Base-by-base conservation (phyloP, 1,140 invertebrate species). In the Cylas formicarius region DNA sequence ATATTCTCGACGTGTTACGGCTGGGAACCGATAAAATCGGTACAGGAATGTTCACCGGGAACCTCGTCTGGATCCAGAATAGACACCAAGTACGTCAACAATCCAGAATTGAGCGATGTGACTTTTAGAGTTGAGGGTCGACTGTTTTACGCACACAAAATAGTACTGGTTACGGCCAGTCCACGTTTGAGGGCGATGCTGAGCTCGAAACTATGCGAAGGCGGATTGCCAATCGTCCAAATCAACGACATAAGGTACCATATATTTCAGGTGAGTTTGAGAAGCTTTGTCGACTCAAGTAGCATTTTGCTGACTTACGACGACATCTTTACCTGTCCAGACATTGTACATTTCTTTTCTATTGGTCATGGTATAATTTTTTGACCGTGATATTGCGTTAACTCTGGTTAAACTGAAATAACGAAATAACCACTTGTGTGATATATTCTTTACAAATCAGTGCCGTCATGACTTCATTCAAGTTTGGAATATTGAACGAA, bases 131-230 rank as follows among this genome's bases (percentile, higher is more conserved):
- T 94, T 7, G 89, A 92, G 68, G 87, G 87, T 1, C 75, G 86
- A 39, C 74, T 92, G n/a, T 93, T 94, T 66, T 93, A 92, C 65
- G 90, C 88, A 1, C 90, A 94, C 64, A 92, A 91, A 72, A 92
- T 93, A 37, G 87, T 94, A 19, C 70, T 94, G 20, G 86, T 93
- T 16, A 93, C 89, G 8, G 88, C 88, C 23, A 93, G 89, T 6
- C 78, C 86, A 10, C 72, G 86, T 41, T 83, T 93, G 52, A 78
- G 87, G 53, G 83, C 82, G 27, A 90, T 93, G 88, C 70, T 94
- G 16, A 87, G 78, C 56, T 82, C 81, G 2, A 84, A 85, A 58
- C 62, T 82, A 31, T 81, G 78, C 53, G 82, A 87, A 52, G 81
- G 81, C 9, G 81, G 73, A 56, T 77, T 87, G 27, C 85, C 86